Evolutionary conservation across 2,797 vertebrate genomes (phyloP).

Genomic region (Odontamblyopus rebecca): DNA sequence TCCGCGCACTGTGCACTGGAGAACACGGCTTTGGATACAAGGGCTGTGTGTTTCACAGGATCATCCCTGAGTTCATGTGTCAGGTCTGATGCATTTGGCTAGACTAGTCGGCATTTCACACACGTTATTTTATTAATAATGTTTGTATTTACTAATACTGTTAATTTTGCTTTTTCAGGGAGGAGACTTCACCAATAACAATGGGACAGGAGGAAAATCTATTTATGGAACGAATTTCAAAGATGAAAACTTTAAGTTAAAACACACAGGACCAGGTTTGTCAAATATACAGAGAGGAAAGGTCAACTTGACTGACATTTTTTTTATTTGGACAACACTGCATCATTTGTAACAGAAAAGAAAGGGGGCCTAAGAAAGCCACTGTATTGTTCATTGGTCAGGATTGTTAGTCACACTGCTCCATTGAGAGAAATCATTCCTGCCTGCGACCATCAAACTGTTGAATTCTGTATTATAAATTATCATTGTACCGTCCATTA

Average conservation of each 20-base stretch:
- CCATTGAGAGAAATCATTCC: too few relatives aligned
- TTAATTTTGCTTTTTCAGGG: constrained; percentile 73
- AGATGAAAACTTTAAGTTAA: constrained; percentile 94
- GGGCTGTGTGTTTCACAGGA: constrained; percentile 91
- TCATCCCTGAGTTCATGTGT: constrained; percentile 97
- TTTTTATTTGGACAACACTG: background rate
- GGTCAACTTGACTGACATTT: background rate
- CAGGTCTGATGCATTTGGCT: constrained; percentile 75
- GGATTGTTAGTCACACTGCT: too few relatives aligned
- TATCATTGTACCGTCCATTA: too few relatives aligned
- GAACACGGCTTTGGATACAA: constrained; percentile 93
- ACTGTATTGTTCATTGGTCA: too few relatives aligned
- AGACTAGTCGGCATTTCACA: constrained; percentile 5
- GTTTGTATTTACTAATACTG: background rate
- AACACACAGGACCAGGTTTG: constrained; percentile 84
- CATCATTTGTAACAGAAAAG: background rate
- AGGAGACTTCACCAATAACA: constrained; percentile 92
- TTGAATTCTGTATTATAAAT: too few relatives aligned
- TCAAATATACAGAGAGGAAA: background rate
- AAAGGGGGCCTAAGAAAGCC: too few relatives aligned
- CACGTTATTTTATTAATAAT: background rate
- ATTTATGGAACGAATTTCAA: constrained; percentile 92
- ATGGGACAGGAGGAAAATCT: constrained; percentile 94
- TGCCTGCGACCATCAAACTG: too few relatives aligned
- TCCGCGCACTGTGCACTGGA: constrained; percentile 89